Conservation (phyloP, 2,888 invertebrate genomes). For the Lasius fuliginosus region DNA sequence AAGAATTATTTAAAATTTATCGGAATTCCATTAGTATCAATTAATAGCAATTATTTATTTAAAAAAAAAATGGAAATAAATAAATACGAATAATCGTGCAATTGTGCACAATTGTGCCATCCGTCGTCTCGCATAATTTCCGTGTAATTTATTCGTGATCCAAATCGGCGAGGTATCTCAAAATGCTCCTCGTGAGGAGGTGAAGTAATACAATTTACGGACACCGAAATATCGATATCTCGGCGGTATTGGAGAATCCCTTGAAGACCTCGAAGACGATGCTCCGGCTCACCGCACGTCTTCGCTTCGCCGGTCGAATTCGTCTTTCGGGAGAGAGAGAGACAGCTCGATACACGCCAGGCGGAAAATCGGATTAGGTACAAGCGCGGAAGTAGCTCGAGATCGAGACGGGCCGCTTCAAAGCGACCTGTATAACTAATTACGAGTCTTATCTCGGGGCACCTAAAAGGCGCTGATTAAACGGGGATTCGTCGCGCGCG, state of each 20-base stretch:
- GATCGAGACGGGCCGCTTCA: constrained; percentile 58
- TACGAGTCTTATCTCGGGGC: constrained; percentile 67
- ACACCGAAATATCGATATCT: constrained; percentile 46
- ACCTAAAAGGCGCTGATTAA: constrained; percentile 73
- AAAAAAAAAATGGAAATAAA: not conserved
- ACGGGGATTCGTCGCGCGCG: constrained; percentile 61
- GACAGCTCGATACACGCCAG: constrained; percentile 63
- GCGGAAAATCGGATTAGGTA: constrained; percentile 75
- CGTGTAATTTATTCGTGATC: not conserved
- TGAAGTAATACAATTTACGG: not conserved
- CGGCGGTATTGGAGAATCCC: constrained; percentile 8
- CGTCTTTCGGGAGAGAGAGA: constrained; percentile 61
- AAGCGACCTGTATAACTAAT: constrained; percentile 75
- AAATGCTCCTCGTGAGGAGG: not conserved
- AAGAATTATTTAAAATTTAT: constrained; percentile 13
- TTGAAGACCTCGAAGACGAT: constrained; percentile 52
- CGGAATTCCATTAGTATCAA: not conserved
- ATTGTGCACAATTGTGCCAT: not conserved
- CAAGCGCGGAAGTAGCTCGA: constrained; percentile 63
- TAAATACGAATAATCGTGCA: constrained; percentile 2
- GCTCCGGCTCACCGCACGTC: constrained; percentile 42
- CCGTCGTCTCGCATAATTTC: not conserved
- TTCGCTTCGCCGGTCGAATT: constrained; percentile 53
- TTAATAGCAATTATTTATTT: not conserved
- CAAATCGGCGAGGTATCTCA: not conserved